These are phyloP conservation scores for Drosophila littoralis DNA, from an alignment of 1,140 invertebrate genomes.

Conservation along the genomic window DNA sequence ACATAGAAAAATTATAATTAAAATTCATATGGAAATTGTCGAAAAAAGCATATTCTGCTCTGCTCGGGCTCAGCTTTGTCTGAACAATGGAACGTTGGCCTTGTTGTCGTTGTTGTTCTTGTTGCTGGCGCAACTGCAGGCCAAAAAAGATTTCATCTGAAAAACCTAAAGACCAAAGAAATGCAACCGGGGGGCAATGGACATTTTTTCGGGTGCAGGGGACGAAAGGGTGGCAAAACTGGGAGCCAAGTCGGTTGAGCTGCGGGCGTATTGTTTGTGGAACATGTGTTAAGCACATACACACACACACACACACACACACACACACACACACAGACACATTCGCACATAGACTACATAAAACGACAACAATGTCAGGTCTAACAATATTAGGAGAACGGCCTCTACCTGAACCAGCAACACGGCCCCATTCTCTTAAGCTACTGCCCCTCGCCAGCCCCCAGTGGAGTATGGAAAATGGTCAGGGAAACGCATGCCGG, in stretches of 20 bases:
- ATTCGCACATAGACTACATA: constrained; percentile 16
- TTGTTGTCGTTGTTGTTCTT: constrained; percentile 38
- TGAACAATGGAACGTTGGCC: constrained; percentile 64
- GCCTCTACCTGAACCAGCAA: constrained; percentile 50
- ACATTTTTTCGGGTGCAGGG: constrained; percentile 12
- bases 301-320: constrained; percentile 19
- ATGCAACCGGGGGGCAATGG: constrained; percentile 59
- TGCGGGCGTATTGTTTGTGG: constrained; percentile 79
- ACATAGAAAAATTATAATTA: constrained; percentile 83
- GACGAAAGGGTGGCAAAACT: neutral
- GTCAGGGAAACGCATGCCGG: constrained; percentile 69
- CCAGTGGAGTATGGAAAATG: constrained; percentile 38
- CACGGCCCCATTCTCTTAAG: constrained; percentile 1
- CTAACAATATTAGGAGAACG: constrained; percentile 71
- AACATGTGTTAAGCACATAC: constrained; percentile 67
- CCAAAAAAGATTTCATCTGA: constrained; percentile 76
- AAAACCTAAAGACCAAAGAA: constrained; percentile 73
- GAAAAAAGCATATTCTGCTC: constrained; percentile 62
- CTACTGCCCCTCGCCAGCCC: neutral
- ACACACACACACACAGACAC: constrained; percentile 3
- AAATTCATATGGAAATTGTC: constrained; percentile 82
- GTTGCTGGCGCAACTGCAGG: constrained; percentile 46
- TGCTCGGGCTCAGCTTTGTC: constrained; percentile 39
- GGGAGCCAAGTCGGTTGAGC: constrained; percentile 36
- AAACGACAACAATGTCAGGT: constrained; percentile 69